Evolutionary conservation across 1,140 invertebrate species (phyloP), one percentile per base, ranked within the genome.

Genomic region (Leptinotarsa texana): DNA sequence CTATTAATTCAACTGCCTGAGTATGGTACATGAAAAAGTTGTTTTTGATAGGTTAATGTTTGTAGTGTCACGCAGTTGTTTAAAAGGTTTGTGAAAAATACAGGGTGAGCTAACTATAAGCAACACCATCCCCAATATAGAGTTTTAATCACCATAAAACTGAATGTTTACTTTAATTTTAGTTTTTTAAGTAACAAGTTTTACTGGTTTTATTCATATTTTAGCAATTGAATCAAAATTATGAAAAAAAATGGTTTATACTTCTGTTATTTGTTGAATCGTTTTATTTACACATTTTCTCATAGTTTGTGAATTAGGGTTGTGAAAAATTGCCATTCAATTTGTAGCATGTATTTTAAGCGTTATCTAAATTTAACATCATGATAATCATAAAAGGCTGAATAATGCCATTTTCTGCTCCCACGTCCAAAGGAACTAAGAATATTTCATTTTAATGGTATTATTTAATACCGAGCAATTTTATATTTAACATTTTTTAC

Each of bases 1-100:
- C 81, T 13, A 84, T 84, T 22, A 84, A 84, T 61, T 81, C 80
- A 24, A 83, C 83, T 76, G 83, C 83, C 69, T 84, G 78, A 82
- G 57, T 11, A 42, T 57, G 51, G n/a, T 57, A 18, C 15, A 57
- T 13, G 51, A 57, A 18, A 42, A 57, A n/a, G 17, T 57, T 57
- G n/a, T 57, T 57, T 57, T 57, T 57, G 51, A 57, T 57, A 18
- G 51, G n/a, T 15, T 57, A 57, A 57, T 57, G n/a, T 57, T 57
- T 18, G 51, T 57, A 17, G 5, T 57, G 51, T 57, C 51, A 57
- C 4, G 1, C 13, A 57, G n/a, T 57, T 57, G 51, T 57, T 57
- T 18, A 5, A 57, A 57, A 57, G 51, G 51, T 57, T 57, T 57
- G 51, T 57, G 51, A 57, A 57, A 57, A 57, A 17, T 57, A 57